Conservation (phyloP, 2,888 invertebrate species). For the Leucophora obtusa region DNA sequence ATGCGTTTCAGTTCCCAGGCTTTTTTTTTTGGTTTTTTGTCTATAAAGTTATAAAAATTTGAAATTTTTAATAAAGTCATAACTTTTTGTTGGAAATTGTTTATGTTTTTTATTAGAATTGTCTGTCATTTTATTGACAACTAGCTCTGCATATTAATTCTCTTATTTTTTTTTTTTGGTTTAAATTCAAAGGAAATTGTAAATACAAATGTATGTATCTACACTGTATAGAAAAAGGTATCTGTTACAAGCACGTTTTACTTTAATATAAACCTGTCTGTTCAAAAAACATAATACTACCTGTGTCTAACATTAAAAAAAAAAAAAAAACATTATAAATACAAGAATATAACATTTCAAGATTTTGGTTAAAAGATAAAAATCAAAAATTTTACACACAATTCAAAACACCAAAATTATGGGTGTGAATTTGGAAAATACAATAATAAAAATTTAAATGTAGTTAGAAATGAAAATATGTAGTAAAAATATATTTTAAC, state of each 20-base stretch:
- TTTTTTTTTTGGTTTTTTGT: neutral
- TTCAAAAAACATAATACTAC: conserved; percentile 15
- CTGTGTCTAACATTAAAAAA: conserved; percentile 19
- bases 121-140: conserved; percentile 29
- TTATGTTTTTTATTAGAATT: conserved; percentile 25
- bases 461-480: too few relatives aligned
- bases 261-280: conserved; percentile 55
- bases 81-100: conserved; percentile 25
- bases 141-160: conserved; percentile 50
- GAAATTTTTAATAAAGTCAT: conserved; percentile 57
- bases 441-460: neutral
- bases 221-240: conserved; percentile 12
- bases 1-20: conserved; percentile 50
- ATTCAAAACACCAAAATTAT: conserved; percentile 12
- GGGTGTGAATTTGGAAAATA: neutral
- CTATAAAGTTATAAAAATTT: conserved; percentile 34
- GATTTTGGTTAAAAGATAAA: conserved; percentile 31
- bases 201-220: neutral
- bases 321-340: conserved; percentile 5
- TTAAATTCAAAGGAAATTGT: conserved; percentile 28
- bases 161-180: conserved; percentile 8
- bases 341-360: neutral
- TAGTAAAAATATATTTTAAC: too few relatives aligned
- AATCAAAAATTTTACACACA: neutral
- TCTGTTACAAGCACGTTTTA: conserved; percentile 54